phyloP scores from a whole-genome alignment of 2,888 invertebrate species.

The Cosmia pyralina region DNA sequence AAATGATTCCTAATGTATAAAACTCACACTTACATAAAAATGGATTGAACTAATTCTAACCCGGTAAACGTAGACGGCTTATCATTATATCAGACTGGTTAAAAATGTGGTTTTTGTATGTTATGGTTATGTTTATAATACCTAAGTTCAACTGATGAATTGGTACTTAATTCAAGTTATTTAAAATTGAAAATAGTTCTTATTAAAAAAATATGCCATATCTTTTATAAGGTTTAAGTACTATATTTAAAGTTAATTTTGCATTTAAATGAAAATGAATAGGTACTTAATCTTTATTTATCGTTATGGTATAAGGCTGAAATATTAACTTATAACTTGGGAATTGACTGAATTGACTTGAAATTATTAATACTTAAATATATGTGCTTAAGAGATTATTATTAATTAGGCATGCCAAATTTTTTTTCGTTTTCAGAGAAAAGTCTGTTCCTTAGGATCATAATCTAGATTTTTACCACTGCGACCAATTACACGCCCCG shows the following conservation, averaged over 20 bases:
- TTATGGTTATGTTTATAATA: not conserved
- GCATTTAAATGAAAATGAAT: not conserved
- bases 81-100: not conserved
- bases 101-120: not conserved
- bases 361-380: not conserved
- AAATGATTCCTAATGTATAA: not conserved
- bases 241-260: not conserved
- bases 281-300: not conserved
- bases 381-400: not conserved
- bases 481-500: not conserved
- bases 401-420: not conserved
- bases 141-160: too few relatives aligned
- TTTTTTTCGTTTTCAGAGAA: accelerated
- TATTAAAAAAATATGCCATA: not conserved
- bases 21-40: not conserved
- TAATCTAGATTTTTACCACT: not conserved
- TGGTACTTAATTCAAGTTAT: not conserved
- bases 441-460: not conserved
- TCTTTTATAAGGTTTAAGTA: conserved; percentile 4
- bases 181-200: not conserved
- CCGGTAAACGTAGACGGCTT: too few relatives aligned
- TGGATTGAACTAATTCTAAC: not conserved
- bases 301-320: not conserved
- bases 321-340: not conserved
- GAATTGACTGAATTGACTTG: conserved; percentile 11